Percentiles rank a stretch among this genome's conserved stretches.
Evolutionary conservation across 2,113 vertebrate species (phyloP).

Genomic region (Excalfactoria chinensis): DNA sequence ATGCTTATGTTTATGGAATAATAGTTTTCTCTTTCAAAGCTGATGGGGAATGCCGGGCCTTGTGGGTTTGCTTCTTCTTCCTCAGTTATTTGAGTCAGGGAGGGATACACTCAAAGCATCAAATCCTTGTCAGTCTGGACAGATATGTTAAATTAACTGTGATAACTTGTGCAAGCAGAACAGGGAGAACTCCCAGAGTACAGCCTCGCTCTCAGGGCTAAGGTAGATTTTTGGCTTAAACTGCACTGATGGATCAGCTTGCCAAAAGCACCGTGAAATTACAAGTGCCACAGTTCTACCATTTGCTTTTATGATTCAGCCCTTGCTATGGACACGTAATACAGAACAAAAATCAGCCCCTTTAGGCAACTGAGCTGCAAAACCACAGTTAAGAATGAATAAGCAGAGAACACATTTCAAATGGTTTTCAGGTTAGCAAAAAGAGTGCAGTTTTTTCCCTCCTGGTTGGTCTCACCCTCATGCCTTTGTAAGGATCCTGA

Average conservation of each 20-base stretch:
- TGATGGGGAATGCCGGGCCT: background rate
- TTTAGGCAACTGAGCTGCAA: background rate
- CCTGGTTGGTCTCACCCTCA: background rate
- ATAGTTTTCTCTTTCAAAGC: background rate
- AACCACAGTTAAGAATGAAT: background rate
- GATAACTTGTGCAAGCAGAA: background rate
- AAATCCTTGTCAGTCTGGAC: background rate
- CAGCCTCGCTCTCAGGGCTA: rapidly evolving
- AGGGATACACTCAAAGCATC: background rate
- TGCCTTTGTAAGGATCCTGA: background rate
- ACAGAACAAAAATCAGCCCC: background rate
- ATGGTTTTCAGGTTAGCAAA: background rate
- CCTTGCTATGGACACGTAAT: background rate
- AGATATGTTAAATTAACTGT: background rate
- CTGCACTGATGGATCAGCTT: background rate
- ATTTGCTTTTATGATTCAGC: background rate
- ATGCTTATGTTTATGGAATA: background rate
- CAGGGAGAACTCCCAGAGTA: background rate
- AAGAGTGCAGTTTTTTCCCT: rapidly evolving
- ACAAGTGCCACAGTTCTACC: background rate
- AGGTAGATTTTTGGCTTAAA: background rate
- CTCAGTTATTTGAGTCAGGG: background rate
- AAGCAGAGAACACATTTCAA: background rate
- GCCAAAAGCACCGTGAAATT: background rate
- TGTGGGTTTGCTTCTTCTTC: background rate